These are phyloP conservation scores for Microplitis mediator DNA, from an alignment of 1,140 invertebrate species.

Conservation along the genomic window DNA sequence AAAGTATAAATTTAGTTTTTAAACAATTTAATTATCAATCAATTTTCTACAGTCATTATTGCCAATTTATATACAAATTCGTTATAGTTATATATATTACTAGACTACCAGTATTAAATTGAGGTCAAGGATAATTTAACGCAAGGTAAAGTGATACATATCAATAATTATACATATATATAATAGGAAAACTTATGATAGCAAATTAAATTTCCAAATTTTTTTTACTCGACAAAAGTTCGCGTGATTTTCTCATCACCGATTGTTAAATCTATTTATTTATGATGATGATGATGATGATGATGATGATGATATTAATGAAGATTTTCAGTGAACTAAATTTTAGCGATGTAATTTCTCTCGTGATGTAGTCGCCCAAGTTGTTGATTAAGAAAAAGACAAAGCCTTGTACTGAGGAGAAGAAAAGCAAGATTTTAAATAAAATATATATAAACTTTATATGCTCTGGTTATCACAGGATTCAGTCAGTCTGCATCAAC, in stretches of 20 bases:
- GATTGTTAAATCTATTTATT: constrained; percentile 7
- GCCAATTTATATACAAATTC: not conserved
- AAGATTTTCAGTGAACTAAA: constrained; percentile 18
- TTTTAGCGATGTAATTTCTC: constrained; percentile 20
- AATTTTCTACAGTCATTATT: not conserved
- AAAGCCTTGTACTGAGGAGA: not conserved
- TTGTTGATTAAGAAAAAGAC: no score
- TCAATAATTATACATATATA: not conserved
- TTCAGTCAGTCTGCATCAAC: constrained; percentile 27
- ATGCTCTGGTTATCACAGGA: constrained; percentile 45
- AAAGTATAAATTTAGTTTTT: constrained; percentile 7
- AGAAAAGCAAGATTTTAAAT: not conserved
- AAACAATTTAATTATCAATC: not conserved
- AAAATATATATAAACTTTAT: constrained; percentile 36
- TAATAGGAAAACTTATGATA: not conserved
- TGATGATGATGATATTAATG: no score
- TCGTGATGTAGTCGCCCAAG: not conserved
- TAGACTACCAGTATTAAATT: not conserved
- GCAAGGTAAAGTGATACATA: no score
- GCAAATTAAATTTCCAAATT: not conserved
- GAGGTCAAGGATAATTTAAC: not conserved
- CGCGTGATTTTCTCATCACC: not conserved
- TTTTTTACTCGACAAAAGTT: not conserved
- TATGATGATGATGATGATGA: no score
- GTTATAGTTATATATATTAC: not conserved